Percentiles rank a stretch among this genome's conserved stretches.
Conservation (phyloP, 2,113 vertebrate species). For the Raja brachyura region DNA sequence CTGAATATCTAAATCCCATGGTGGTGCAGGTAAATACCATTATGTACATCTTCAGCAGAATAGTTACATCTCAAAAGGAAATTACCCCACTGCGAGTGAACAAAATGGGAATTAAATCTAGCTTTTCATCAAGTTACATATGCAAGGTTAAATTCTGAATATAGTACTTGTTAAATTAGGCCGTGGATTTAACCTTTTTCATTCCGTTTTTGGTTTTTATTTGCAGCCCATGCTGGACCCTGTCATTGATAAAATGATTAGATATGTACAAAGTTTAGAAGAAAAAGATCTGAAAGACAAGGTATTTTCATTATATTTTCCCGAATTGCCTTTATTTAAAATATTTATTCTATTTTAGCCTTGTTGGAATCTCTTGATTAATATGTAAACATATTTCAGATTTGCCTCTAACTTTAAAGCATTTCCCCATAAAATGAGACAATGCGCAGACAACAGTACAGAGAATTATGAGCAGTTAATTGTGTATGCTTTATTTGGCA, state of each 20-base stretch:
- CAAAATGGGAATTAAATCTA: neutral
- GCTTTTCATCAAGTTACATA: neutral
- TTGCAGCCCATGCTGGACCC: slow-evolving; percentile 92
- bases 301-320: slow-evolving; percentile 55
- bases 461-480: no score
- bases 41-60: neutral
- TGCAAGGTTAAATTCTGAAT: neutral
- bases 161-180: neutral
- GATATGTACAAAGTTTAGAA: slow-evolving; percentile 91
- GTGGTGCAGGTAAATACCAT: slow-evolving; percentile 79
- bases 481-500: no score
- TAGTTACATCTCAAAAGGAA: neutral
- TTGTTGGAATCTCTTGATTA: neutral
- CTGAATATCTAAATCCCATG: slow-evolving; percentile 89
- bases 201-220: slow-evolving; percentile 35
- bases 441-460: neutral
- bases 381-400: neutral
- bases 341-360: neutral
- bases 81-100: neutral
- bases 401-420: neutral
- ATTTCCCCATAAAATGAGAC: neutral
- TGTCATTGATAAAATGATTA: slow-evolving; percentile 95
- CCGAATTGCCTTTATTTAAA: neutral
- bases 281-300: slow-evolving; percentile 99
- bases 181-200: neutral